A percentile compares a stretch with the other conserved stretches of the same genome.
Conservation (phyloP, 2,113 vertebrate genomes). For the Rhinoptilus africanus region DNA sequence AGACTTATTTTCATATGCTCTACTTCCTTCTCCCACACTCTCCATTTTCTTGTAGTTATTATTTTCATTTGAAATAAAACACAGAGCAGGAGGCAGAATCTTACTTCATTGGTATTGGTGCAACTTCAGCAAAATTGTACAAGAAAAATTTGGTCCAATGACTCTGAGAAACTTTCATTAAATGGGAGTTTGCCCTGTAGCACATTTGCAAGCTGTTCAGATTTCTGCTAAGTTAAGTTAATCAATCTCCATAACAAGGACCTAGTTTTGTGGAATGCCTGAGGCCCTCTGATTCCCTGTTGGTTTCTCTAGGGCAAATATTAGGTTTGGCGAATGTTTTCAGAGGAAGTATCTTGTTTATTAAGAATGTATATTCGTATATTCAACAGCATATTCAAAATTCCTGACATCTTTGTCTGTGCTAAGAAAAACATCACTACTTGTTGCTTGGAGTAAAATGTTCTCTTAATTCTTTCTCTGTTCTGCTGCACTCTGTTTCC, state of each 20-base stretch:
- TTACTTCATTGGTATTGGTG: neutral
- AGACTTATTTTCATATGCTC: neutral
- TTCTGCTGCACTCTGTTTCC: neutral
- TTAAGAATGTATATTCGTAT: neutral
- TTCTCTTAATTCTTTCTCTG: neutral
- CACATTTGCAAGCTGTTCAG: conserved; percentile 3
- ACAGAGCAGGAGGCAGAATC: neutral
- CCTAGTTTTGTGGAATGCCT: neutral
- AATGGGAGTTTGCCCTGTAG: neutral
- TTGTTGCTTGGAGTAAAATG: neutral
- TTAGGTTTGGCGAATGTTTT: neutral
- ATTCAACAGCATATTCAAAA: neutral
- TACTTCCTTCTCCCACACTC: neutral
- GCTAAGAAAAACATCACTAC: neutral
- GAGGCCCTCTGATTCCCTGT: neutral
- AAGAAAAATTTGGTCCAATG: neutral
- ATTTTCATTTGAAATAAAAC: neutral
- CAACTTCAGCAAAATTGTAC: neutral
- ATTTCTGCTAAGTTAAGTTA: conserved; percentile 15
- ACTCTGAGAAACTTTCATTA: neutral
- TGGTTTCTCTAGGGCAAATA: neutral
- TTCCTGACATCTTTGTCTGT: neutral
- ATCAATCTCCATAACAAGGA: conserved; percentile 2
- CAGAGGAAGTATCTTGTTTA: neutral
- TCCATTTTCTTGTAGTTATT: neutral